These are phyloP conservation scores for Ctenodactylus gundi DNA, from an alignment of 2,113 vertebrate species.

Conservation along the genomic window DNA sequence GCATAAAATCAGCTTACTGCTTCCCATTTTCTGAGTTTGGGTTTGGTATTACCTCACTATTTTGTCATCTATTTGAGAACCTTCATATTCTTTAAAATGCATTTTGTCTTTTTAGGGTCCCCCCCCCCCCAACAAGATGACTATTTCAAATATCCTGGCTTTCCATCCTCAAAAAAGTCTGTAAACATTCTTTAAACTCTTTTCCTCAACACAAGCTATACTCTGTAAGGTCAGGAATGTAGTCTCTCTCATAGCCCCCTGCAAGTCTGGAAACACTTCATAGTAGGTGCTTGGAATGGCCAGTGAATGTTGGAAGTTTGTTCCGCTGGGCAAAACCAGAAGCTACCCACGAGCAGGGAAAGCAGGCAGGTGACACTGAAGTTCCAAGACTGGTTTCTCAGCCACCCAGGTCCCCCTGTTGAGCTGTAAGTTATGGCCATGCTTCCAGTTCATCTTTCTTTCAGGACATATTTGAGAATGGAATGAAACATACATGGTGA, in stretches of 20 bases:
- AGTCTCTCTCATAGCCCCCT: neutral
- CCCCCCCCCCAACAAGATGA: neutral
- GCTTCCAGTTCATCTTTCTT: neutral
- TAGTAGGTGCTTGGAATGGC: neutral
- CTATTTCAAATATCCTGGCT: neutral
- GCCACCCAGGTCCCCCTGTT: neutral
- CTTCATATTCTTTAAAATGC: neutral
- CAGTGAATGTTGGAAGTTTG: neutral
- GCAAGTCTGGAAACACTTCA: neutral
- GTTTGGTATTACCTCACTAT: neutral
- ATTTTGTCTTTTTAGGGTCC: neutral
- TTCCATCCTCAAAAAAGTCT: neutral
- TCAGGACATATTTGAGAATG: slow-evolving; percentile 11
- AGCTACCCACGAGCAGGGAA: neutral
- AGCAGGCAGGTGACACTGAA: neutral
- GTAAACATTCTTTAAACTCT: neutral
- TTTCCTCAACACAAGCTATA: neutral
- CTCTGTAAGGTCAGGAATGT: neutral
- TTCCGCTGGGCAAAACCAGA: neutral
- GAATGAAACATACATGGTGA: neutral
- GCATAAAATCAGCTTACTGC: neutral
- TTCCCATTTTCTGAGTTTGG: neutral
- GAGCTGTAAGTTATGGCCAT: neutral
- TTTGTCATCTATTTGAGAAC: neutral
- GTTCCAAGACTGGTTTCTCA: neutral